Conservation (phyloP, 2,888 invertebrate genomes). For the Dryomyza anilis region DNA sequence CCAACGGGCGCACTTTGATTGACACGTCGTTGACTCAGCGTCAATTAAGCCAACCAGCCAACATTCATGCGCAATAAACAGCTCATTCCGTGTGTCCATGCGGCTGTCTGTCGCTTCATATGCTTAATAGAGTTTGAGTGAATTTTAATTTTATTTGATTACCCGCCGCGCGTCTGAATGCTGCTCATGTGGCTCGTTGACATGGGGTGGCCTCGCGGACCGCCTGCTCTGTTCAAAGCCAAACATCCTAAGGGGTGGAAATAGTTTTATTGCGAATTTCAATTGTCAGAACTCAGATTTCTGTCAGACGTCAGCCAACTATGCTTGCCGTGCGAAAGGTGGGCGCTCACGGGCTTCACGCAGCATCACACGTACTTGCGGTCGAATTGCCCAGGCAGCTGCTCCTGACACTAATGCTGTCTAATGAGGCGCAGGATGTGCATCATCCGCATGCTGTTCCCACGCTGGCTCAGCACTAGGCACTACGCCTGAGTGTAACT, state of each 20-base stretch:
- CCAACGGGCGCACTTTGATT: too few relatives aligned
- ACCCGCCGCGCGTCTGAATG: slow-evolving; percentile 36
- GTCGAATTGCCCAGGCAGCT: slow-evolving; percentile 38
- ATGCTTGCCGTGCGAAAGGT: slow-evolving; percentile 33
- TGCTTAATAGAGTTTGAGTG: slow-evolving; percentile 58
- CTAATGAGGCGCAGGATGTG: neutral
- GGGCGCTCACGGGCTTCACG: slow-evolving; percentile 43
- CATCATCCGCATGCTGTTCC: neutral
- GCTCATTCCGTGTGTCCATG: slow-evolving; percentile 21
- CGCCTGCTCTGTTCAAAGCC: too few relatives aligned
- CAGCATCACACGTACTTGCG: slow-evolving; percentile 42
- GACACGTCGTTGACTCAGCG: slow-evolving; percentile 60
- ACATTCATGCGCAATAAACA: slow-evolving; percentile 42
- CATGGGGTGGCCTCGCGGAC: neutral
- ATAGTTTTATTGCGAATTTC: too few relatives aligned
- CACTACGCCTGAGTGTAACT: slow-evolving; percentile 46
- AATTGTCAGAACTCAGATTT: too few relatives aligned
- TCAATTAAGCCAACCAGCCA: slow-evolving; percentile 58
- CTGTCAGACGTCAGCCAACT: neutral
- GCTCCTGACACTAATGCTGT: slow-evolving; percentile 43
- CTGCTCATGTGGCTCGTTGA: slow-evolving; percentile 15
- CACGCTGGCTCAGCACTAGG: too few relatives aligned
- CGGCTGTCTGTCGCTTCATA: slow-evolving; percentile 15
- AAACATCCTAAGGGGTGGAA: neutral
- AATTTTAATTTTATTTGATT: slow-evolving; percentile 59